Evolutionary conservation across 2,113 vertebrate species (phyloP).

Genomic region (Mus pahari): DNA sequence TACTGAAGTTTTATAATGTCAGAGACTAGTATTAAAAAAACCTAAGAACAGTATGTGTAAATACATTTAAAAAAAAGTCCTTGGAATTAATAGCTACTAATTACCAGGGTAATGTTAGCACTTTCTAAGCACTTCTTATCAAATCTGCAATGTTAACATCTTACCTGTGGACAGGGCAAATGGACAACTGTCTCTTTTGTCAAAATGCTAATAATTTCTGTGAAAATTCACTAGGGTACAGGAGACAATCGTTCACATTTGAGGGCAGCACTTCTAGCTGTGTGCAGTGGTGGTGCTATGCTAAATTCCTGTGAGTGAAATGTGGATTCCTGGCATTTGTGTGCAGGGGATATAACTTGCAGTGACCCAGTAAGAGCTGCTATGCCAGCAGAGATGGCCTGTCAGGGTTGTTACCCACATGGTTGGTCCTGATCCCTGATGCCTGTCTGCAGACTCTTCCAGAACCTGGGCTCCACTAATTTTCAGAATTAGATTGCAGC

Average conservation of each 20-base stretch:
- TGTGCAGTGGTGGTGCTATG: slow-evolving; percentile 60
- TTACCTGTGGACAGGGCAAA: slow-evolving; percentile 76
- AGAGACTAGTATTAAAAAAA: slow-evolving; percentile 85
- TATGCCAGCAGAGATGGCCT: background rate
- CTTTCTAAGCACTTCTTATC: slow-evolving; percentile 86
- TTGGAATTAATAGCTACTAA: slow-evolving; percentile 85
- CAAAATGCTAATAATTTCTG: slow-evolving; percentile 79
- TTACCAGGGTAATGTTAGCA: slow-evolving; percentile 86
- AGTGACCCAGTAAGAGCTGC: slow-evolving; percentile 15
- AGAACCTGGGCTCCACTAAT: slow-evolving; percentile 19
- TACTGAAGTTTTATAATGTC: slow-evolving; percentile 85
- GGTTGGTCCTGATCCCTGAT: background rate
- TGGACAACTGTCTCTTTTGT: slow-evolving; percentile 72
- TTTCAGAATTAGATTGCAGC: slow-evolving; percentile 48
- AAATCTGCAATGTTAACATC: slow-evolving; percentile 65
- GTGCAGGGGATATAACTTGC: background rate
- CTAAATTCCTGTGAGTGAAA: slow-evolving; percentile 58
- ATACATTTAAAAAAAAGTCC: slow-evolving; percentile 80
- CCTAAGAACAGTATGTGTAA: slow-evolving; percentile 83
- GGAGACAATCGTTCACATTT: slow-evolving; percentile 87
- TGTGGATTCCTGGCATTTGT: background rate
- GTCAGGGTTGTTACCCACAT: slow-evolving; percentile 27
- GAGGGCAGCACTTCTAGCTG: slow-evolving; percentile 66
- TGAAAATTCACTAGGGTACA: slow-evolving; percentile 80
- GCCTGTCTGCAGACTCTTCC: background rate